These are phyloP conservation scores for Amphipoea oculea DNA, from an alignment of 2,888 invertebrate genomes.

Conservation along the genomic window DNA sequence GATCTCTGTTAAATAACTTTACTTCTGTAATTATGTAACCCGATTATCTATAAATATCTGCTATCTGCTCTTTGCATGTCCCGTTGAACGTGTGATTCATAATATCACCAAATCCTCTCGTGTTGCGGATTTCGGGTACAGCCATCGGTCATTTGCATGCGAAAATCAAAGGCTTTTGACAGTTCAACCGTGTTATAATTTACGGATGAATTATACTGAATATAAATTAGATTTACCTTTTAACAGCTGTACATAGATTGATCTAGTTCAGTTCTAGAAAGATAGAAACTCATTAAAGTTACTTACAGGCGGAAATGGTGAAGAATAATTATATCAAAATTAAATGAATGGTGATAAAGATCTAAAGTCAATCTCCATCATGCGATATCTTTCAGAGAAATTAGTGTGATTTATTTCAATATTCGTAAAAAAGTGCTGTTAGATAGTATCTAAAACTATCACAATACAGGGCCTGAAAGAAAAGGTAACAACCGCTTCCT, in stretches of 20 bases:
- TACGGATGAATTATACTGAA: conserved; percentile 15
- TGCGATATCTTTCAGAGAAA: background rate
- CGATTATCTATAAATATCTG: background rate
- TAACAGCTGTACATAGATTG: background rate
- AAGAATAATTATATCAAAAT: background rate
- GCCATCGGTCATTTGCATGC: conserved; percentile 36
- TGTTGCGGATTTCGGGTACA: background rate
- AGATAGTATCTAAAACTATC: background rate
- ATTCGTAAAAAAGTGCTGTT: background rate
- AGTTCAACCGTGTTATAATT: conserved; percentile 15
- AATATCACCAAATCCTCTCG: background rate
- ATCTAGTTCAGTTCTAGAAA: background rate
- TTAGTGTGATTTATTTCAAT: background rate
- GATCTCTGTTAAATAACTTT: background rate
- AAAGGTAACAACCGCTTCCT: background rate
- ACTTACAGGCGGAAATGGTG: background rate
- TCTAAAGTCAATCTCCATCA: background rate
- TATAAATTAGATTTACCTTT: conserved; percentile 3
- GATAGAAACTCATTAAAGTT: background rate
- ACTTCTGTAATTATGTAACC: background rate
- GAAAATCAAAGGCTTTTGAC: conserved; percentile 42
- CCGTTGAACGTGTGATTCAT: background rate
- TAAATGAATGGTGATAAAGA: too few relatives aligned
- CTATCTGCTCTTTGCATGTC: background rate
- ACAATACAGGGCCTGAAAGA: background rate